phyloP scores from a whole-genome alignment of 2,113 vertebrate genomes.

The Prinia subflava region DNA sequence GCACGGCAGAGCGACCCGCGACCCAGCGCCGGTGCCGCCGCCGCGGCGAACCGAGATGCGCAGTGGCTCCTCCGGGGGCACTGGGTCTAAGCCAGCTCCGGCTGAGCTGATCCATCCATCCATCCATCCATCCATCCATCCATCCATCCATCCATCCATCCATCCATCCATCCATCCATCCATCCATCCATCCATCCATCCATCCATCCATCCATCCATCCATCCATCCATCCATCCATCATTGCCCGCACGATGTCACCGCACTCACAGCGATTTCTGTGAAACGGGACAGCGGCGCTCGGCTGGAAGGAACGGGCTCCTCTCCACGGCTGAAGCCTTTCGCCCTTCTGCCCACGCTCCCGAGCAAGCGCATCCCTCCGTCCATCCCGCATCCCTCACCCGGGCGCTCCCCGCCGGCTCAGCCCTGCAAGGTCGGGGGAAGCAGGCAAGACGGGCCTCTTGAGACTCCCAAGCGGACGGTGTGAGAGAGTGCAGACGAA shows the following conservation, averaged over 20 bases:
- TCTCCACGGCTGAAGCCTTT: not conserved
- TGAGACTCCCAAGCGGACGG: not conserved
- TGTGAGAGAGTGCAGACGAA: not conserved
- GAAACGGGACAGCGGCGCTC: not conserved
- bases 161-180: not conserved
- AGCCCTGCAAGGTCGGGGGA: not conserved
- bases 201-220: not conserved
- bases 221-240: not conserved
- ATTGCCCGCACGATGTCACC: not conserved
- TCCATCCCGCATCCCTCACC: not conserved
- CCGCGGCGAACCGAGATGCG: not conserved
- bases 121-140: too few relatives aligned
- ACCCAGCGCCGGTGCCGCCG: not conserved
- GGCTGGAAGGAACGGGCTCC: not conserved
- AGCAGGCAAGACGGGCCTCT: not conserved
- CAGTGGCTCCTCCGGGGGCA: not conserved
- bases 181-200: not conserved
- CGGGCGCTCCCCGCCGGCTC: not conserved
- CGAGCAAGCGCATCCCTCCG: not conserved
- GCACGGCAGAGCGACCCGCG: not conserved
- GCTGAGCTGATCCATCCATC: not conserved
- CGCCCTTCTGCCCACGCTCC: not conserved
- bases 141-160: not conserved
- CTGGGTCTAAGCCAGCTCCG: not conserved
- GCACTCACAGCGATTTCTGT: not conserved